A percentile compares a stretch with the other conserved stretches of the same genome.
phyloP scores from a whole-genome alignment of 2,797 vertebrate species.

The Lepilemur ruficaudatus region DNA sequence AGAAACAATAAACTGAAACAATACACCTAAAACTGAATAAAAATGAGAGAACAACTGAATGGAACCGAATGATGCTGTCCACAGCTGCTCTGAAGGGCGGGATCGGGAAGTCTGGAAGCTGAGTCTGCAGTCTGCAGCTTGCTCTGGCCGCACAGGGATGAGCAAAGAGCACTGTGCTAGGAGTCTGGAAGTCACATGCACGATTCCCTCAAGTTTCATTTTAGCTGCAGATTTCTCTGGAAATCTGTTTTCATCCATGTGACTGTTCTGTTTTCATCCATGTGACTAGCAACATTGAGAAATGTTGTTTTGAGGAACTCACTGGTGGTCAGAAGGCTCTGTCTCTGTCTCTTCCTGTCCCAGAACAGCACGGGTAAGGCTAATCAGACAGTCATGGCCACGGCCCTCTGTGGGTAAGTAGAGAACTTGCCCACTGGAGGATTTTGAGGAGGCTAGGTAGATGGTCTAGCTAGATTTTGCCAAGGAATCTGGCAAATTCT shows the following conservation, averaged over 20 bases:
- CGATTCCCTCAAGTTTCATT: neutral
- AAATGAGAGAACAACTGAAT: neutral
- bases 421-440: neutral
- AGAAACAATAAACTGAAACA: neutral
- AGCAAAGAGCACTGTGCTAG: neutral
- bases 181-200: neutral
- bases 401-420: neutral
- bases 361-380: neutral
- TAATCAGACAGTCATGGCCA: neutral
- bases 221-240: neutral
- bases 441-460: neutral
- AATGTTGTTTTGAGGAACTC: neutral
- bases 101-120: neutral
- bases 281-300: neutral
- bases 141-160: neutral
- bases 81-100: neutral
- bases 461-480: neutral
- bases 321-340: neutral
- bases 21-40: neutral
- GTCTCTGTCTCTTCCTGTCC: neutral
- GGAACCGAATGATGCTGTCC: neutral
- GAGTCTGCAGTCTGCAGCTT: neutral
- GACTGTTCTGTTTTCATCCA: neutral
- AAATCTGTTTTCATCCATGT: too few relatives aligned
- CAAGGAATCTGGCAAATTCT: neutral